Percentiles rank a stretch among this genome's conserved stretches.
These are phyloP conservation scores for Perognathus longimembris DNA, from an alignment of 2,113 vertebrate species.

Conservation along the genomic window DNA sequence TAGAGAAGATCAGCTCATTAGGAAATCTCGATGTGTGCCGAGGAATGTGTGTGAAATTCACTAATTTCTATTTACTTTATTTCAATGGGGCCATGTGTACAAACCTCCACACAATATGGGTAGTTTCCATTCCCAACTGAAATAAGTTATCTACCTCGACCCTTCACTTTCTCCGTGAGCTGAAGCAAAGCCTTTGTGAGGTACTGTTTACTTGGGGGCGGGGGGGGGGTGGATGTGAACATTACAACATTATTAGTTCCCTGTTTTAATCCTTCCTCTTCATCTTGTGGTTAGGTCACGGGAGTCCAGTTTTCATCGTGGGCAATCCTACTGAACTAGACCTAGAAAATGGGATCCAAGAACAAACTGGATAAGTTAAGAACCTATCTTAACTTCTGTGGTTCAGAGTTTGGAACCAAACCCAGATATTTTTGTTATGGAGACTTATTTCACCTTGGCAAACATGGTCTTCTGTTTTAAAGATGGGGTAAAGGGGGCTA, in stretches of 20 bases:
- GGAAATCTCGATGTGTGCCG: not conserved
- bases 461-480: conserved; percentile 69
- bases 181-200: not conserved
- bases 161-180: not conserved
- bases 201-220: not conserved
- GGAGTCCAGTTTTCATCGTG: conserved; percentile 49
- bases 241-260: conserved; percentile 20
- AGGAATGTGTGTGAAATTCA: not conserved
- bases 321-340: not conserved
- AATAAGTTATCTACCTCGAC: not conserved
- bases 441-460: conserved; percentile 62
- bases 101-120: not conserved
- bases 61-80: not conserved
- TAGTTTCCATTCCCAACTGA: not conserved
- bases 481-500: not conserved
- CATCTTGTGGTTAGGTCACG: conserved; percentile 56
- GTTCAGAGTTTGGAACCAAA: conserved; percentile 68
- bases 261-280: conserved; percentile 58
- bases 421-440: conserved; percentile 69
- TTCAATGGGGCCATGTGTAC: not conserved
- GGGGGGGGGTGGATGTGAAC: not conserved
- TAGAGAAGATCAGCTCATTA: not conserved
- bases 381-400: conserved; percentile 65
- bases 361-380: conserved; percentile 23
- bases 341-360: conserved; percentile 23